These are phyloP conservation scores for Pocillopora grandis DNA, from an alignment of 92 coral and sea anemone species.

Conservation along the genomic window DNA sequence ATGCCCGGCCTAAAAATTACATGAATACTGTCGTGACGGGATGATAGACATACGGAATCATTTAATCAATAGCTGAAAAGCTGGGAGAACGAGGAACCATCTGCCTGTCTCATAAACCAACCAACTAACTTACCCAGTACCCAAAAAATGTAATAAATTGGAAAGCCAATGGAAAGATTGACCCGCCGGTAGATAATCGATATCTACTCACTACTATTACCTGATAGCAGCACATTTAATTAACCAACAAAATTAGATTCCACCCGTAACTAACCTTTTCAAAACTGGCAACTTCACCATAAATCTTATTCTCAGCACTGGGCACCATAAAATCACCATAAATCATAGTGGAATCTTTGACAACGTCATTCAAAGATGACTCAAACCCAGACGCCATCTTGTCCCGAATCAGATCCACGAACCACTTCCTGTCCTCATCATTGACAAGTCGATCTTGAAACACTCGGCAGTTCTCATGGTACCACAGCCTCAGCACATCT, in stretches of 20 bases:
- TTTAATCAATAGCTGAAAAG: not conserved
- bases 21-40: not conserved
- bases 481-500: slow-evolving; percentile 92
- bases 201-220: not conserved
- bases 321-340: slow-evolving; percentile 99
- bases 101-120: not conserved
- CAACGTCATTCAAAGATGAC: slow-evolving; percentile 79
- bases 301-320: slow-evolving; percentile 83
- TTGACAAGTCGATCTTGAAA: slow-evolving; percentile 97
- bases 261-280: slow-evolving; percentile 59
- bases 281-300: slow-evolving; percentile 83
- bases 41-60: not conserved
- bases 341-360: slow-evolving; percentile 86
- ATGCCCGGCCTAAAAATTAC: no score
- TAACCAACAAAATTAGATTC: not conserved
- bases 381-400: slow-evolving; percentile 84
- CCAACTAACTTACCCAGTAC: not conserved
- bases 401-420: slow-evolving; percentile 82
- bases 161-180: no score
- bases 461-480: slow-evolving; percentile 97
- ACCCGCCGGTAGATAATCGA: no score
- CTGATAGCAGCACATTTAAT: not conserved
- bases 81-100: not conserved
- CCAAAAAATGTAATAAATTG: no score
- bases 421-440: slow-evolving; percentile 94